A percentile compares a stretch with the other conserved stretches of the same genome.
Evolutionary conservation across 2,113 vertebrate species (phyloP).

Genomic region (Periophthalmus modestus): DNA sequence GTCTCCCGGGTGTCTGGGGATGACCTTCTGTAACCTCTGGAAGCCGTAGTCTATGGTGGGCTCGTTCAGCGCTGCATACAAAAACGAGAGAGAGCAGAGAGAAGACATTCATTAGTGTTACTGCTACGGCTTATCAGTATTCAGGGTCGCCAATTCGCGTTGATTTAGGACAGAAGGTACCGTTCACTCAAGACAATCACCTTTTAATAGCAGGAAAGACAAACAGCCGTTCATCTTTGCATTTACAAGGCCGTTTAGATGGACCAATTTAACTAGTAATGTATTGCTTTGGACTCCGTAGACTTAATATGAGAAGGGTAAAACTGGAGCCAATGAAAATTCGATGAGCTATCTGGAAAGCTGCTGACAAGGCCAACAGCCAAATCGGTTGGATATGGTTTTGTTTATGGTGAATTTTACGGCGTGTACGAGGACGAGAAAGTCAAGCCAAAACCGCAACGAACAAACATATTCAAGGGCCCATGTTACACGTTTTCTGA

Average conservation of each 20-base stretch:
- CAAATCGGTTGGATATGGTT: constrained; percentile 9
- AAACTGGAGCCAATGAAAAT: constrained; percentile 5
- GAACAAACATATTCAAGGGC: no score
- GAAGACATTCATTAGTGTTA: constrained; percentile 11
- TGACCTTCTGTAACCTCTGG: constrained; percentile 97
- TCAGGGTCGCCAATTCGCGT: constrained; percentile 7
- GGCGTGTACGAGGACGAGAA: background rate
- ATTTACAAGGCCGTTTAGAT: constrained; percentile 2
- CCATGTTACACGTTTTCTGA: no score
- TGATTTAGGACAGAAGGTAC: constrained; percentile 8
- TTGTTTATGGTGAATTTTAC: constrained; percentile 7
- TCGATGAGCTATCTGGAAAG: background rate
- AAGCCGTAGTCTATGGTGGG: constrained; percentile 98
- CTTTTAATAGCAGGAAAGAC: constrained; percentile 11
- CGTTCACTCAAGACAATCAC: constrained; percentile 9
- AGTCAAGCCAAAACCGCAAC: background rate
- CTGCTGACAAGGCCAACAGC: background rate
- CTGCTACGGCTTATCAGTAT: constrained; percentile 11
- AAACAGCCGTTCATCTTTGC: constrained; percentile 1
- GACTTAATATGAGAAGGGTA: constrained; percentile 1
- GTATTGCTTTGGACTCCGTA: constrained; percentile 3
- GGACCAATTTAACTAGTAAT: constrained; percentile 8
- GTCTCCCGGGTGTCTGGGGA: constrained; percentile 95
- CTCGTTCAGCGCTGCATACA: constrained; percentile 88
- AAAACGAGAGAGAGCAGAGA: constrained; percentile 20